Conservation (phyloP, 2,888 invertebrate genomes). For the Axea sp. region DNA sequence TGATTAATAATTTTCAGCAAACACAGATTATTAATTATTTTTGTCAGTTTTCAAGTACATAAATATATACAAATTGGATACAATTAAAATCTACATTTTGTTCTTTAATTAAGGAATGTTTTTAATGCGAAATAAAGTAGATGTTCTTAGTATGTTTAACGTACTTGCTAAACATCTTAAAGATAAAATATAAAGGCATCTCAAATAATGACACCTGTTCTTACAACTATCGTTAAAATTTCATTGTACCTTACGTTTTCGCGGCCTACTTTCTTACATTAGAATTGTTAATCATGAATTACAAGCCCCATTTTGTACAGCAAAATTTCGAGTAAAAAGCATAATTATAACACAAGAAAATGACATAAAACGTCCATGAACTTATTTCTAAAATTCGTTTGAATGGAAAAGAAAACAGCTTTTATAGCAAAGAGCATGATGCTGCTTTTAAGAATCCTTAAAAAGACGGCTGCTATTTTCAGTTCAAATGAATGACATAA, state of each 20-base stretch:
- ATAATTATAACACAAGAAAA: slow-evolving; percentile 2
- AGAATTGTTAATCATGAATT: slow-evolving; percentile 32
- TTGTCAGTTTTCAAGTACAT: too few relatives aligned
- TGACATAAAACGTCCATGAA: slow-evolving; percentile 20
- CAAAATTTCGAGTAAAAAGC: slow-evolving; percentile 29
- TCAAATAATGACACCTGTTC: slow-evolving; percentile 35
- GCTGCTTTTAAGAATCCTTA: slow-evolving; percentile 26
- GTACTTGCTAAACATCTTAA: slow-evolving; percentile 1
- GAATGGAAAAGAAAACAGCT: slow-evolving; percentile 13
- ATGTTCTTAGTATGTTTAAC: not conserved
- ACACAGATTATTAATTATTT: too few relatives aligned
- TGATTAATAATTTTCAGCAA: too few relatives aligned
- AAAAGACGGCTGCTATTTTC: slow-evolving; percentile 18
- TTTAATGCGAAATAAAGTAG: not conserved
- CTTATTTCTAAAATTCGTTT: slow-evolving; percentile 29
- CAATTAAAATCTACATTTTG: too few relatives aligned
- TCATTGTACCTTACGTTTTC: slow-evolving; percentile 11
- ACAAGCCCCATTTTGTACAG: slow-evolving; percentile 24
- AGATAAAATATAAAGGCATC: not conserved
- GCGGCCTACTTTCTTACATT: slow-evolving; percentile 24
- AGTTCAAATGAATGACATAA: slow-evolving; percentile 6
- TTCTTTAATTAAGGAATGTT: not conserved
- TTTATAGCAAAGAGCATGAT: slow-evolving; percentile 1
- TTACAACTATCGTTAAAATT: slow-evolving; percentile 14
- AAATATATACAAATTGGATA: too few relatives aligned